Evolutionary conservation across 2,888 invertebrate species (phyloP).

Genomic region (Cerceris ruficornis): DNA sequence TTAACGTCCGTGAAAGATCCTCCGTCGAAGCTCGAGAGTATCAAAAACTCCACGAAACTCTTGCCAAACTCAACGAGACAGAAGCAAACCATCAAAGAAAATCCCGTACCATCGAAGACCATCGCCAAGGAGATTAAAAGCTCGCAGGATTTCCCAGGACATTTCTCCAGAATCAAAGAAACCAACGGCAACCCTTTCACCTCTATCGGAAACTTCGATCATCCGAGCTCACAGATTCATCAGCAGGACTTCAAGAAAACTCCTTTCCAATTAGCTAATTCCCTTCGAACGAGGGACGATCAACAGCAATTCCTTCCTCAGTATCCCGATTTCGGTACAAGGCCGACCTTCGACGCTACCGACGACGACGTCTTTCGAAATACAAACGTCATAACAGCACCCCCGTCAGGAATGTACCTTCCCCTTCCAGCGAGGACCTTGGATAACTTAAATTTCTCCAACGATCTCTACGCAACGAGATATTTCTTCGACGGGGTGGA

Average conservation of each 20-base stretch:
- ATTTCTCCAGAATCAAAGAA: conserved; percentile 10
- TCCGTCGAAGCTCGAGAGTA: neutral
- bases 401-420: conserved; percentile 52
- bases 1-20: conserved; percentile 57
- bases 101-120: neutral
- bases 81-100: neutral
- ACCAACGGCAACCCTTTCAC: conserved; percentile 24
- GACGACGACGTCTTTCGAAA: conserved; percentile 55
- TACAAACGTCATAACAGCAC: conserved; percentile 32
- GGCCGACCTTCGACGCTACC: conserved; percentile 40
- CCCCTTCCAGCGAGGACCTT: conserved; percentile 33
- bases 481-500: conserved; percentile 43
- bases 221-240: conserved; percentile 1
- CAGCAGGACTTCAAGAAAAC: neutral
- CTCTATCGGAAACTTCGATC: conserved; percentile 16
- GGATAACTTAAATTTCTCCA: neutral
- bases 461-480: conserved; percentile 29
- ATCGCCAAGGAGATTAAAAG: too few species aligned
- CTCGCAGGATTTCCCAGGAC: too few species aligned
- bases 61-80: neutral
- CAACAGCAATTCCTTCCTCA: conserved; percentile 29
- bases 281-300: neutral
- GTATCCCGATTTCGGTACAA: conserved; percentile 24
- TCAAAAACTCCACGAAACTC: neutral
- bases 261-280: neutral